Base-by-base conservation (phyloP, 2,888 invertebrate genomes). In the Teleiodes luculella region DNA sequence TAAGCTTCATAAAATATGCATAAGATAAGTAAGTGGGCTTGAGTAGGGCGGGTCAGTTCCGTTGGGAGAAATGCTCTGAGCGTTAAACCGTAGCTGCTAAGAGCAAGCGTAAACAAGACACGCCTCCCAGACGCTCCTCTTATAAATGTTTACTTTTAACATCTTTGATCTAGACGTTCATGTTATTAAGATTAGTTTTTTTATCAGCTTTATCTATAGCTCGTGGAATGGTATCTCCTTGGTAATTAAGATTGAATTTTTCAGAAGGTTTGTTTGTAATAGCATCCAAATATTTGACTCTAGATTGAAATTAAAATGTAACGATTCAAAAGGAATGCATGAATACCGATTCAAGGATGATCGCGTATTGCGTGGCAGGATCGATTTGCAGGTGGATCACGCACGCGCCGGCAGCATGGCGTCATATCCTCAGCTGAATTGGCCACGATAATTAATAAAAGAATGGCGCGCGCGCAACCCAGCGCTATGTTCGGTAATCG, bases 361-460 rank as follows among this genome's bases (percentile, higher is more conserved):
- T 81, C 79, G 63, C 74, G 72, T 74, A 80, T 80, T 79, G 82
- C 77, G 76, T 73, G 78, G 71, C 72, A 68, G 76, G 73, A 67
- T 68, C 70, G 66, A 80, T 88, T 86, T 72, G 85, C 78, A 89
- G 83, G 81, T 79, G 73, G 78, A 69, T 84, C 88, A 88, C 88
- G 88, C 79, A 70, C 64, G 62, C 76, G 75, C 73, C 73, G 76
- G 72, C 78, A 71, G 70, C 76, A 79, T 85, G 86, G 80, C 87
- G 86, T 89, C 88, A 89, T 85, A 88, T 89, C 88, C 88, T 87
- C 78, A 59, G 70, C 80, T 71, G 76, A 83, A 86, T 86, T 87
- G 86, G 86, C 70, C 74, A 81, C 74, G 68, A 74, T 79, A 85
- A 87, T 88, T 87, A 88, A 87, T 88, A 87, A 88, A 87, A 87